Conservation (phyloP, 2,797 vertebrate genomes). For the Cyclura pinguis region DNA sequence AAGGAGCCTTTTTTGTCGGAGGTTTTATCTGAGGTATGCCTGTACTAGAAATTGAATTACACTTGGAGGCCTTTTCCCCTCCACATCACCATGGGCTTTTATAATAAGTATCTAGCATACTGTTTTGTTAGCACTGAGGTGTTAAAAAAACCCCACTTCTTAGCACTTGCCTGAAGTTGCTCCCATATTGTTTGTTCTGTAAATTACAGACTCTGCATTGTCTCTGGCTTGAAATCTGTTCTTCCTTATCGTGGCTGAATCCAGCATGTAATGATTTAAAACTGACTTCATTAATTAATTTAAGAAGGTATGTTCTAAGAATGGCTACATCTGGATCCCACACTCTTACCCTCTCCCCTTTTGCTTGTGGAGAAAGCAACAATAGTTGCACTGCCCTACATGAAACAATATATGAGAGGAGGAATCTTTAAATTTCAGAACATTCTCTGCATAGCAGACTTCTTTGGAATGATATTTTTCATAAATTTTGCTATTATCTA, state of each 20-base stretch:
- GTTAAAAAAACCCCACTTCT: not conserved
- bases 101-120: no score
- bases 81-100: no score
- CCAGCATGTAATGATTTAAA: not conserved
- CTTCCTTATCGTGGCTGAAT: not conserved
- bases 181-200: not conserved
- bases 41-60: no score
- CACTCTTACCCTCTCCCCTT: not conserved
- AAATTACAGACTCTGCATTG: not conserved
- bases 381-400: not conserved
- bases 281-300: not conserved
- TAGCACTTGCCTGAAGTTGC: not conserved
- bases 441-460: not conserved
- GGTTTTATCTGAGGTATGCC: no score
- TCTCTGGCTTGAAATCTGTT: not conserved
- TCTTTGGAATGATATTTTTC: not conserved
- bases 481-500: not conserved
- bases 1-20: no score
- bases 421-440: not conserved
- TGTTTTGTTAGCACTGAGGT: not conserved
- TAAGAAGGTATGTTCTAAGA: not conserved
- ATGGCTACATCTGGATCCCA: not conserved
- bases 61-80: no score
- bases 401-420: not conserved
- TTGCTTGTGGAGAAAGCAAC: not conserved